Evolutionary conservation across 2,797 vertebrate genomes (phyloP), one percentile per base, ranked within the genome.

Genomic region (Cephalopachus bancanus): DNA sequence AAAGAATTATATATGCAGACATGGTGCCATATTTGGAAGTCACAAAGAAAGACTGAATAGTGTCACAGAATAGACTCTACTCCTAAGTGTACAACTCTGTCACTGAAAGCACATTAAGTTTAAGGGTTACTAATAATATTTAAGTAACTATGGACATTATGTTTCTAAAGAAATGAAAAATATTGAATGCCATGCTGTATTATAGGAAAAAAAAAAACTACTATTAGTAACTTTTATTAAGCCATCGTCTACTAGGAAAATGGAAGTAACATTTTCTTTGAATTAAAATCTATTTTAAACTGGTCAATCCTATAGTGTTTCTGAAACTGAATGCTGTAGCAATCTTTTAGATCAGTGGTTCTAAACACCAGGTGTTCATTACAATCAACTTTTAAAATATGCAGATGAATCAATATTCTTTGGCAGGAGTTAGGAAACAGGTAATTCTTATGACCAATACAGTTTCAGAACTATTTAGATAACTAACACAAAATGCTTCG

Each of bases 121-220:
- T 72, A 74, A 95, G 64, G 53, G 30, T 53, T 91, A 49, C 26
- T 14, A 64, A 64, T 20, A 44, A 22, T 76, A 44, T 49, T 49
- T 67, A 72, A 78, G 49, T 53, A 94, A 90, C 91, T 62, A 51
- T 55, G 44, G 51, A 64, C 28, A 60, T 26, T 83, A 83, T 20
- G 53, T 20, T 37, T 72, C 33, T 89, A 72, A 86, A 44, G 14
- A 94, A 88, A 33, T 95, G 59, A 67, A 86, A 78, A 95, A 51
- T 37, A 37, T 37, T 37, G 37, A 37, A 37, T 37, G 37, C 37
- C 37, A 37, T 37, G 37, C 37, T 37, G 37, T 37, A 37, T 37
- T 37, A 37, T 37, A 37, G 37, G 37, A 37, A 37, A 37, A 37
- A 37, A 37, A 37, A 37, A 37, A 37, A 37, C 37, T 75, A 79